A percentile compares a stretch with the other conserved stretches of the same genome.
These are phyloP conservation scores for Dendrocincla tyrannina DNA, from an alignment of 2,797 vertebrate species.

Conservation along the genomic window DNA sequence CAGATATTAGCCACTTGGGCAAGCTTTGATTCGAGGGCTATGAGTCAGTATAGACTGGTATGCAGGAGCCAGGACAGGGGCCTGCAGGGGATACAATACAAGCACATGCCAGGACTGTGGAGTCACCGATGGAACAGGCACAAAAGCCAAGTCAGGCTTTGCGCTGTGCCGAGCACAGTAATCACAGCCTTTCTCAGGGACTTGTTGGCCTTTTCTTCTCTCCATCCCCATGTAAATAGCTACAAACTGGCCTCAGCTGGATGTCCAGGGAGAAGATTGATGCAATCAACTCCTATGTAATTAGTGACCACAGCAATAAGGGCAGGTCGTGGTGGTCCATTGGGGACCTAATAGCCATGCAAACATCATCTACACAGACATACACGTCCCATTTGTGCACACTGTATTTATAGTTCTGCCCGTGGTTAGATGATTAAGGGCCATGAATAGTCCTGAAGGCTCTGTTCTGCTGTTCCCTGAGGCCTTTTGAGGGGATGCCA, in stretches of 20 bases:
- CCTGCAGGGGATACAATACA: not conserved
- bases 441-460: not conserved
- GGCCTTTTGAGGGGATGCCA: not conserved
- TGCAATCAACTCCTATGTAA: not conserved
- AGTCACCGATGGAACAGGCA: not conserved
- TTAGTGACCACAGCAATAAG: not conserved
- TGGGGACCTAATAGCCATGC: not conserved
- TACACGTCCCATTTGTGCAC: not conserved
- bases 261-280: not conserved
- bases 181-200: not conserved
- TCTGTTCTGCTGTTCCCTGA: not conserved
- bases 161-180: not conserved
- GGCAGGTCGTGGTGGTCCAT: not conserved
- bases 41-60: not conserved
- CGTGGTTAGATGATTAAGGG: not conserved
- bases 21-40: not conserved
- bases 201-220: not conserved
- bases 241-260: not conserved
- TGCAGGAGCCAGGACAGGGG: not conserved
- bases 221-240: not conserved
- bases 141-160: not conserved
- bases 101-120: not conserved
- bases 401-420: not conserved
- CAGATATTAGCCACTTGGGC: not conserved
- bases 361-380: not conserved